Evolutionary conservation across 2,888 invertebrate genomes (phyloP), one percentile per base, ranked within the genome.

Genomic region (Netelia melanura): DNA sequence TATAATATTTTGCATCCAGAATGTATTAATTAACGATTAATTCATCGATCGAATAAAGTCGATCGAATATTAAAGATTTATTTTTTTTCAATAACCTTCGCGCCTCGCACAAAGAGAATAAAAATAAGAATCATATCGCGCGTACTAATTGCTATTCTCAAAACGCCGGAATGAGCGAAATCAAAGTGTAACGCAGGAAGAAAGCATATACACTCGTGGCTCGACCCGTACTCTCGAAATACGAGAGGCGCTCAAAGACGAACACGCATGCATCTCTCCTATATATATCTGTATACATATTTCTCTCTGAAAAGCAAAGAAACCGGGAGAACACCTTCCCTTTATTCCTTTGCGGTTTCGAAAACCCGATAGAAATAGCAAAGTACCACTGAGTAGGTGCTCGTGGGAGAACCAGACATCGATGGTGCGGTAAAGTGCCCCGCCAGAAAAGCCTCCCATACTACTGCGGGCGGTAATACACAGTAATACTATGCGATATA

Each of bases 351-450:
- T 79, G 81, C 82, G 84, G 82, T 82, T 75, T 76, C 81, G 78
- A 86, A 86, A 86, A 82, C 81, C 78, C 82, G 86, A 86, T 79
- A 84, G 84, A 86, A 83, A 78, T 81, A 81, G 80, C 81, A 67
- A 84, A 85, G 77, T 81, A 81, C 81, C 84, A 79, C 84, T 85
- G 84, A 81, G 78, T 81, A 70, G 84, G 84, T 85, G 78, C 81
- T 85, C 74, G 81, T 78, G 74, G 78, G 74, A 78, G 74, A 72
- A 64, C 81, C 70, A 82, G 81, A 85, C 81, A 78, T 82, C 78
- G 81, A 85, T 85, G 81, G 78, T 78, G 81, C 78, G 81, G 84
- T 65, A 78, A 78, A 85, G 84, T 78, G 84, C 84, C 78, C 81
- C 64, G 75, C 84, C 81, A 81, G 84, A 85, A 85, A 85, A 85